Conservation (phyloP, 2,888 invertebrate genomes). For the Nymphalis urticae region DNA sequence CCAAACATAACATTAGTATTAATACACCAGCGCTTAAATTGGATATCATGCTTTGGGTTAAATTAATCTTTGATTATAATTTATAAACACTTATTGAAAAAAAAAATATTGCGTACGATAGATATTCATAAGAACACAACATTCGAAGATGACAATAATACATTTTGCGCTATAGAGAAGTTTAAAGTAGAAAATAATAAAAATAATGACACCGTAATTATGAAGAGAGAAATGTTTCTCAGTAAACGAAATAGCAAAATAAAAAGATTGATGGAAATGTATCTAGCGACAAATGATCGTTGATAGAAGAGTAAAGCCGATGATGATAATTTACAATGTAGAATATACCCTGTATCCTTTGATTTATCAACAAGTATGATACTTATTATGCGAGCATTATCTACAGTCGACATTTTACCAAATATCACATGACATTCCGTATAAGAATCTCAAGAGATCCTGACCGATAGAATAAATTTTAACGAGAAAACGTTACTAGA, state of each 20-base stretch:
- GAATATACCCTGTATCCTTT: slow-evolving; percentile 11
- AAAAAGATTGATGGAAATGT: slow-evolving; percentile 1
- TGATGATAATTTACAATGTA: slow-evolving; percentile 9
- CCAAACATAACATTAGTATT: no score
- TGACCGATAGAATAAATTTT: neutral
- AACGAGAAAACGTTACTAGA: neutral
- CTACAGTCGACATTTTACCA: no score
- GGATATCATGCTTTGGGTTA: no score
- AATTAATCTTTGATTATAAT: no score
- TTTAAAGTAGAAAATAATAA: neutral
- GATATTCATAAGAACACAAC: neutral
- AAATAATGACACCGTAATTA: neutral
- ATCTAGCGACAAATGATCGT: neutral
- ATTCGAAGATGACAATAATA: neutral
- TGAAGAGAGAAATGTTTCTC: neutral
- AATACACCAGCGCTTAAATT: no score
- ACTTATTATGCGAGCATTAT: neutral
- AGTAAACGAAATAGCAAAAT: neutral
- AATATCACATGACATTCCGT: no score
- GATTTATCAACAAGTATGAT: neutral
- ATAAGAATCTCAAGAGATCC: neutral
- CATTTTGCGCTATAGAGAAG: neutral
- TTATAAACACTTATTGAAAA: no score
- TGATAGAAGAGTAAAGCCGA: neutral
- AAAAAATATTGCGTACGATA: no score